Base-by-base conservation (phyloP, 2,888 invertebrate genomes). In the Platycheirus albimanus region DNA sequence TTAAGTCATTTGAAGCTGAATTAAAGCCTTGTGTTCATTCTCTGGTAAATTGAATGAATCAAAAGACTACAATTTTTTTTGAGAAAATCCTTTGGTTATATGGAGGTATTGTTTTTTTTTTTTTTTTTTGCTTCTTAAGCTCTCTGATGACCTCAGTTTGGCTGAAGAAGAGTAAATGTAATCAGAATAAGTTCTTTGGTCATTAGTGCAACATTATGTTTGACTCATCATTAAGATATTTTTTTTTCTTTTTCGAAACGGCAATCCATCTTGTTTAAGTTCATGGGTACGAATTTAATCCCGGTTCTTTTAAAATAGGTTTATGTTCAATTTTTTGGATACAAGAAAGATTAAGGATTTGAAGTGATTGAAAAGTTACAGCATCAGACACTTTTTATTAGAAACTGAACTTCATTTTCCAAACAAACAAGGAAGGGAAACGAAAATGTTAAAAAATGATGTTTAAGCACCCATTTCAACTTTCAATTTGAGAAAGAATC, bases 1-100 rank as follows among this genome's bases (percentile, higher is more conserved):
- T 76, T 76, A 52, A 76, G 80, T 71, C 64, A 75, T 80, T 64
- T 56, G 76, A 70, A 64, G 63, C 63, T 19, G 36, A 76, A 69
- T 61, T 69, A 45, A 70, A 69, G 52, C 63, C 63, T 63, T 54
- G 52, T 63, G 64, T 64, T 80, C 76, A 76, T 76, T 80, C 66
- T 49, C 61, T 61, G 64, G 36, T 67, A 52, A 41, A 58, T 61
- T 66, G 76, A 70, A 76, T 75, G 64, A 17, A 58, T 64, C 20
- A 49, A 54, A 69, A 17, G 30, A 8, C 30, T 6, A n/a, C n/a
- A n/a, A n/a, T n/a, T n/a, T n/a, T 24, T 24, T 24, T 24, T 24
- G 24, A 4, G 24, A 38, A 45, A 45, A 3, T 45, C 19, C 11
- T 45, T 45, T 19, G 7, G 3, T 7, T 3, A 2, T 2, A 13